These are phyloP conservation scores for Polyergus mexicanus DNA, from an alignment of 1,140 invertebrate species.

Conservation along the genomic window DNA sequence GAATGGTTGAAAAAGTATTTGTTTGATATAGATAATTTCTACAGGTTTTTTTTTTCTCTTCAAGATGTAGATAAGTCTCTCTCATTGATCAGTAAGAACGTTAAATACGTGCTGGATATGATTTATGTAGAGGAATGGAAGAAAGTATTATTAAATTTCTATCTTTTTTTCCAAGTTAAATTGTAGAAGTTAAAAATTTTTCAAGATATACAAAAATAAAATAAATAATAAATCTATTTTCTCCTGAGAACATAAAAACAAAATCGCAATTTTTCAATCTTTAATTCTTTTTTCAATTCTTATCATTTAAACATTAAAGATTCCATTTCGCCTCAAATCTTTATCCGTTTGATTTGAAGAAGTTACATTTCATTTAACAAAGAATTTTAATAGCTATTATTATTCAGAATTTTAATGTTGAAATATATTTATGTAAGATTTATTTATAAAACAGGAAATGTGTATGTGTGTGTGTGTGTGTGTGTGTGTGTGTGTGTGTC, in stretches of 20 bases:
- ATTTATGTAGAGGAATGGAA: neutral
- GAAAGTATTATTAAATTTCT: neutral
- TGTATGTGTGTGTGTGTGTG: too few relatives aligned
- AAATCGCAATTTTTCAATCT: neutral
- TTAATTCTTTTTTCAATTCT: neutral
- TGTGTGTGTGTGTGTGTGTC: too few relatives aligned
- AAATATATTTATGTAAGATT: neutral
- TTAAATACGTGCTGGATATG: neutral
- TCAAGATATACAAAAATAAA: neutral
- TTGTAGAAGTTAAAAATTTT: neutral
- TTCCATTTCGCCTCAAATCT: neutral
- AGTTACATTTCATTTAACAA: neutral
- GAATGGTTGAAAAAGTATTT: neutral
- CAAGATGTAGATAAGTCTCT: neutral
- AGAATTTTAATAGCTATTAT: neutral
- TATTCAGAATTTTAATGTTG: slow-evolving; percentile 2
- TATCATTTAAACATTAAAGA: neutral
- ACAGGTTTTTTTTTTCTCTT: neutral
- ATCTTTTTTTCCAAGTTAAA: neutral
- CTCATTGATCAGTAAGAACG: neutral
- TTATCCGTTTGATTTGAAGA: neutral
- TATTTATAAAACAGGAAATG: neutral
- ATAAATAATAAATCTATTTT: too few relatives aligned
- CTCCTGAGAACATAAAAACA: too few relatives aligned
- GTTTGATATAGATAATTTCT: neutral